Base-by-base conservation (phyloP, 92 coral and sea anemone genomes). In the Parazoanthus swiftii region DNA sequence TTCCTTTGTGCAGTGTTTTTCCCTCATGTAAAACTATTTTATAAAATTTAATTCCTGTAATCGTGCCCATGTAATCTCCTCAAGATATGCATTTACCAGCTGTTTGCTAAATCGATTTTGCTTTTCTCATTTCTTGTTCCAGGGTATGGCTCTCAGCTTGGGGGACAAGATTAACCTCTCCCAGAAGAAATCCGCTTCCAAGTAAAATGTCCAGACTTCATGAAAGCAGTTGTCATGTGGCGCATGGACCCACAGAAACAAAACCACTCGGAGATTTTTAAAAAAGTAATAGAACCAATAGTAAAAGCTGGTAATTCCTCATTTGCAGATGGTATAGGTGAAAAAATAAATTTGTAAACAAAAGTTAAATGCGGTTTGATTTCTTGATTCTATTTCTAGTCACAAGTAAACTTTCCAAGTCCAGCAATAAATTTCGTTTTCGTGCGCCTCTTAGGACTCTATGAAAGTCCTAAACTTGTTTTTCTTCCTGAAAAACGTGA, bases 121-220 rank as follows among this genome's bases (percentile, higher is more conserved):
- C 18, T 50, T 75, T 42, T 77, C 15, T 90, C 36, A 77, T 8
- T 73, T 75, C 48, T 0, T 82, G 78, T 88, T 79, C 10, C 87
- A 96, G 99, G 99, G 99, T 48, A 96, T 96, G 99, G 99, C 99
- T 25, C 94, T 96, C 11, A 96, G 98, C 77, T 86, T 96, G 21
- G 99, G 99, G 14, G 99, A 96, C 93, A 96, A 96, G 92, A 96
- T 96, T 68, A 96, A 96, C 85, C 92, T 95, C 37, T 96, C 99
- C 10, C 99, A 96, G 93, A 96, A 96, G 93, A 96, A 94, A 75
- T 73, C 91, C 68, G 82, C 70, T 74, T 86, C 89, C 75, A 89
- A 94, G 88, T 89, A 58, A 44, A 8, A 3, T 43, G 44, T 13
- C 20, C 8, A 43, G 20, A 26, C 85, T 80, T 10, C 10, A 48